These are phyloP conservation scores for Amphibalanus amphitrite DNA, from an alignment of 1,140 invertebrate genomes.

Conservation along the genomic window DNA sequence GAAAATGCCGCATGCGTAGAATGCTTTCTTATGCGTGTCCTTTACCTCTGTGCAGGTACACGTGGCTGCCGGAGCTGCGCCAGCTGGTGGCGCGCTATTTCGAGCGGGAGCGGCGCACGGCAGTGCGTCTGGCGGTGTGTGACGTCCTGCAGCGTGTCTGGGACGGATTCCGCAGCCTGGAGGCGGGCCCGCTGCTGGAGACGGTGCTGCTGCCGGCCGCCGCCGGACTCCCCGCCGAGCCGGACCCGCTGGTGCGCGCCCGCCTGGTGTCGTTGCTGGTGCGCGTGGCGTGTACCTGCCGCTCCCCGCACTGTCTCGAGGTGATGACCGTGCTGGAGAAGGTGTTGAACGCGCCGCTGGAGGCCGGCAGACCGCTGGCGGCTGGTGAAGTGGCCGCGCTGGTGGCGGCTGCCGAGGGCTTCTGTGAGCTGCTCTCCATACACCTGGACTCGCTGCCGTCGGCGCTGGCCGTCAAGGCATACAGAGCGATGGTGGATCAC, in stretches of 20 bases:
- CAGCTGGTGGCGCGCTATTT: background rate
- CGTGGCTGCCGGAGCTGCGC: no score
- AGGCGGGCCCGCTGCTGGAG: background rate
- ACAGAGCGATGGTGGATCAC: no score
- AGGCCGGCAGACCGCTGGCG: background rate
- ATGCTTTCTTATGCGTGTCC: no score
- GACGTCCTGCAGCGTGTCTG: no score
- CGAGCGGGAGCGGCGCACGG: background rate
- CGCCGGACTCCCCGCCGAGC: background rate
- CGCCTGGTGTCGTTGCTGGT: background rate
- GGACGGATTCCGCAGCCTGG: no score
- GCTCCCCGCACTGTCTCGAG: background rate
- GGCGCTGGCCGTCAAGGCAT: no score
- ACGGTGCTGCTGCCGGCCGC: background rate
- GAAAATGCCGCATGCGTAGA: no score
- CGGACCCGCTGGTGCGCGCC: background rate
- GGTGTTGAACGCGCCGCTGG: background rate
- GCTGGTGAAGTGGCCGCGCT: background rate
- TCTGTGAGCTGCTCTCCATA: no score
- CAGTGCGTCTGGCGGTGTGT: background rate
- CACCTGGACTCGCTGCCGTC: no score
- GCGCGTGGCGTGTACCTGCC: background rate
- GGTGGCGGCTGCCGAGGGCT: no score
- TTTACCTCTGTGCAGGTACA: no score
- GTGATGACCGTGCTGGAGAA: no score